These are phyloP conservation scores for Meliscaeva auricollis DNA, from an alignment of 2,888 invertebrate genomes.

Conservation along the genomic window DNA sequence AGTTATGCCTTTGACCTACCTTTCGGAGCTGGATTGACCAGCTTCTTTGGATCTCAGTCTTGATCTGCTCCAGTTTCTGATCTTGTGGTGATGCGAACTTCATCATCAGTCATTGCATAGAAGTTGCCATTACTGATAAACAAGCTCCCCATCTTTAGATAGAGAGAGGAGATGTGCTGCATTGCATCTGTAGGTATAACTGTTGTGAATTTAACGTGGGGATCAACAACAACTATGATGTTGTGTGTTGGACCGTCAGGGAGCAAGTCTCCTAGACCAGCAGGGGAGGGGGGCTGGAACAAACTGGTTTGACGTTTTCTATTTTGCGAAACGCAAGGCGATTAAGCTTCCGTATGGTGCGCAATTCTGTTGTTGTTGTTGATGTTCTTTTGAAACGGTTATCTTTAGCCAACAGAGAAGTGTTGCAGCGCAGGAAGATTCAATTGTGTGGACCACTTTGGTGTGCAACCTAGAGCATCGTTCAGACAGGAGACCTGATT, in stretches of 20 bases:
- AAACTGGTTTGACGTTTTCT: conserved; percentile 73
- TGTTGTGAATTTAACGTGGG: conserved; percentile 48
- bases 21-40: conserved; percentile 79
- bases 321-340: conserved; percentile 63
- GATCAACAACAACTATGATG: conserved; percentile 56
- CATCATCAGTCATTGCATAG: conserved; percentile 50
- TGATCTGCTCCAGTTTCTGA: conserved; percentile 70
- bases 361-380: conserved; percentile 12
- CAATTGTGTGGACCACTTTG: conserved; percentile 60
- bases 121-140: conserved; percentile 10
- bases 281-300: background rate
- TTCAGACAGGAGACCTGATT: conserved; percentile 70
- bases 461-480: conserved; percentile 2
- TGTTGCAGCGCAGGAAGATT: conserved; percentile 51
- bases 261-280: conserved; percentile 38
- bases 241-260: conserved; percentile 26
- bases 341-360: conserved; percentile 66
- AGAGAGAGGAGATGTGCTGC: conserved; percentile 3
- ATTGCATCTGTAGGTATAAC: conserved; percentile 29
- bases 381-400: conserved; percentile 59
- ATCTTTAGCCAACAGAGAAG: conserved; percentile 36
- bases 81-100: conserved; percentile 52
- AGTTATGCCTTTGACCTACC: conserved; percentile 82
- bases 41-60: conserved; percentile 35
- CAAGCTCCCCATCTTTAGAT: conserved; percentile 1